A percentile compares a stretch with the other conserved stretches of the same genome.
Evolutionary conservation across 2,113 vertebrate species (phyloP).

Genomic region (Pomatostomus ruficeps): DNA sequence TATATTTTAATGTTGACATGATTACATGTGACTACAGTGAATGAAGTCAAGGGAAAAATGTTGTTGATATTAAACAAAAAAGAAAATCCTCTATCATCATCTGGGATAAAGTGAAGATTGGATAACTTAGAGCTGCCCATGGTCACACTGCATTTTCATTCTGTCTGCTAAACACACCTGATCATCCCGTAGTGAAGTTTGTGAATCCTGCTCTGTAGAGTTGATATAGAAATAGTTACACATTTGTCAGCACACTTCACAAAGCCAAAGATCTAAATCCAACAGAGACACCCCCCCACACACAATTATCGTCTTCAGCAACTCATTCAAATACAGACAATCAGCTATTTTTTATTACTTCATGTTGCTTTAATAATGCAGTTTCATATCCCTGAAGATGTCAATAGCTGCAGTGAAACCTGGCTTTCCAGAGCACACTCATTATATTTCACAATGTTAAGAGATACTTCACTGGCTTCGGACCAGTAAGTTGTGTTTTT

Average conservation of each 20-base stretch:
- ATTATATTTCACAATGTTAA: not conserved
- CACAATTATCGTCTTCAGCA: not conserved
- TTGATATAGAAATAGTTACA: not conserved
- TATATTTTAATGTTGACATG: not conserved
- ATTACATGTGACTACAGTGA: conserved; percentile 11
- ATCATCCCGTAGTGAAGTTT: not conserved
- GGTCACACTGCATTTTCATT: not conserved
- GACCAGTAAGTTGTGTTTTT: not conserved
- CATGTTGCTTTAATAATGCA: not conserved
- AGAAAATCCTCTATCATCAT: conserved; percentile 10
- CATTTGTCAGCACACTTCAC: not conserved
- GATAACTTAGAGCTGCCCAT: not conserved
- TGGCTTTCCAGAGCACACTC: not conserved
- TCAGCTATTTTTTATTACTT: not conserved
- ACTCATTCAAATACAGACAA: not conserved
- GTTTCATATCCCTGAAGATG: not conserved
- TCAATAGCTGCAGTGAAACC: not conserved
- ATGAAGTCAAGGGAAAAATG: not conserved
- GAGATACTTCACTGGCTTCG: not conserved
- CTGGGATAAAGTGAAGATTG: not conserved
- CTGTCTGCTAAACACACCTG: not conserved
- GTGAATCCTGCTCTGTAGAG: not conserved
- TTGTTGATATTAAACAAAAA: conserved; percentile 18
- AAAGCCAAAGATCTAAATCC: not conserved
- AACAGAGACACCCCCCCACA: rapidly evolving